Evolutionary conservation across 1,140 invertebrate genomes (phyloP), one percentile per base, ranked within the genome.

Genomic region (Drosophila pallidifrons): DNA sequence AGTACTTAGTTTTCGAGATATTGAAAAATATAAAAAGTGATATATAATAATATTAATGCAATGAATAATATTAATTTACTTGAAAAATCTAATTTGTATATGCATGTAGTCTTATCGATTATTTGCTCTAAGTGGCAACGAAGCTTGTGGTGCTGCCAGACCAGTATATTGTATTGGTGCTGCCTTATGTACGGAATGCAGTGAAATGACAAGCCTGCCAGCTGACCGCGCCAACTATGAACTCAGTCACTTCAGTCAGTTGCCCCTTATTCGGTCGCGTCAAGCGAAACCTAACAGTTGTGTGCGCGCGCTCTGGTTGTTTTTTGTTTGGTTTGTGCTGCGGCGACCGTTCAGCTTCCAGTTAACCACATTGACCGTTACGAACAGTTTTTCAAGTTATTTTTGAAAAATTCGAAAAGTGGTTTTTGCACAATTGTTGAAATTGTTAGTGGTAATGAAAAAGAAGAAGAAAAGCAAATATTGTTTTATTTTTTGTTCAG

Each of bases 191-290:
- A 6, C 6, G 8, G 11, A 57, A 20, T 30, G 2, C 13, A 3
- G 13, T 16, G 3, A 58, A 32, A 5, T 49, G 54, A n/a, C 30
- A 25, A 11, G 32, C 8, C 20, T 35, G 8, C 8, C 20, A 43
- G 16, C 16, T 65, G 69, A 15, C 52, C 69, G 69, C 60, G 61
- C 51, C 69, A 71, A 71, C 32, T 72, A 66, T 66, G 63, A 72
- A 73, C 35, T 58, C 35, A 25, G 5, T n/a, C 13, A 54, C 13
- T 30, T 11, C 41, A n/a, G 45, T 46, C 41, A n/a, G 45, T 46
- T 54, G 43, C 30, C 54, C 11, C 16, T 67, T 68, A 74, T 74
- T 74, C 57, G 28, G 65, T 69, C 65, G 57, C 71, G 57, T 55
- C 13, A 20, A 55, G 71, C 65, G 55, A 20, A 69, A 61, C 49